Conservation (phyloP, 53 echinoderm and acorn worm species). For the Echinometra lucunter region DNA sequence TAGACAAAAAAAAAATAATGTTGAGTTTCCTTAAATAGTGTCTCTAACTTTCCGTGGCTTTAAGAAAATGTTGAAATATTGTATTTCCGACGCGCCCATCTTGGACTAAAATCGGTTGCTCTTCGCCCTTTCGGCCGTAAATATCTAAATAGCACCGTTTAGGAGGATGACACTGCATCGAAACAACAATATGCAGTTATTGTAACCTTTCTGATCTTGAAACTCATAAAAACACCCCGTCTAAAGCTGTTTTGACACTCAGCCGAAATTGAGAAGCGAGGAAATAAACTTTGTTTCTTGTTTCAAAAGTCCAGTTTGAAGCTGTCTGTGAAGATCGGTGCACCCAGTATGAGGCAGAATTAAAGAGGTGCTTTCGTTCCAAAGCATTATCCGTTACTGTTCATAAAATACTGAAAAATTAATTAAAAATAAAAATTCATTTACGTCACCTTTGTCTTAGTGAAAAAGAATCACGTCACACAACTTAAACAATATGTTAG, state of each 20-base stretch:
- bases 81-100: neutral
- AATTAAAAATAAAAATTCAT: too few species aligned
- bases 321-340: neutral
- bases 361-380: neutral
- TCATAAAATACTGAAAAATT: too few species aligned
- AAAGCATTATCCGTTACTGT: neutral
- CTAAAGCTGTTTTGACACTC: slow-evolving; percentile 45
- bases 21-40: neutral
- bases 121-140: slow-evolving; percentile 16
- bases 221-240: slow-evolving; percentile 37
- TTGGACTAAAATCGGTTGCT: neutral
- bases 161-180: slow-evolving; percentile 13
- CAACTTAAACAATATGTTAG: neutral
- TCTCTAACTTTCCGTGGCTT: neutral
- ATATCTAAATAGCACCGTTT: slow-evolving; percentile 49
- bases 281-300: slow-evolving; percentile 31
- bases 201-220: slow-evolving; percentile 46
- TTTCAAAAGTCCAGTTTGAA: neutral
- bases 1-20: neutral
- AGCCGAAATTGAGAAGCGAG: slow-evolving; percentile 7
- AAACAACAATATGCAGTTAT: slow-evolving; percentile 55
- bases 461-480: too few species aligned
- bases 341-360: neutral
- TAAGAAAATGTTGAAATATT: neutral
- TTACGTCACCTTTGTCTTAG: too few species aligned